phyloP scores from a whole-genome alignment of 2,113 vertebrate species.

The Verasper variegatus region DNA sequence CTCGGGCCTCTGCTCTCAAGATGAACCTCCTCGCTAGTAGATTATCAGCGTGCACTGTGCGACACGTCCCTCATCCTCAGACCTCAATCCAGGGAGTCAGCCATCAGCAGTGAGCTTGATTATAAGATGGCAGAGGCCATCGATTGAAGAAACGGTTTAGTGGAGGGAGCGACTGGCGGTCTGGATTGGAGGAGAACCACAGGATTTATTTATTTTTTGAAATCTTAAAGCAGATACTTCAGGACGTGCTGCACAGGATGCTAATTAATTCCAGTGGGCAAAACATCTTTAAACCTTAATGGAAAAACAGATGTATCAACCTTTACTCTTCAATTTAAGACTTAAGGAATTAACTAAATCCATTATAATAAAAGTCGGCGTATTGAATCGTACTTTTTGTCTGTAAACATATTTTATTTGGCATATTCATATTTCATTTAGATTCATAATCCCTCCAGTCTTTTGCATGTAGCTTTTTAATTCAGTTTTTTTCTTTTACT shows the following conservation, averaged over 20 bases:
- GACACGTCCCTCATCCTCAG: slow-evolving; percentile 35
- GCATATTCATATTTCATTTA: slow-evolving; percentile 24
- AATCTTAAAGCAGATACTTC: slow-evolving; percentile 6
- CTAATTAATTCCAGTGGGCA: slow-evolving; percentile 21
- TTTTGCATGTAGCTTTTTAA: slow-evolving; percentile 35
- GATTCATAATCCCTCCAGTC: slow-evolving; percentile 21
- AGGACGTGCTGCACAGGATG: slow-evolving; percentile 1
- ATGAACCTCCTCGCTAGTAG: slow-evolving; percentile 10
- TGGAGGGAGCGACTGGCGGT: slow-evolving; percentile 28
- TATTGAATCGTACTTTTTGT: slow-evolving; percentile 12
- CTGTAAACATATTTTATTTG: not conserved
- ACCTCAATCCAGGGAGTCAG: slow-evolving; percentile 33
- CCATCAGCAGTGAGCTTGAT: slow-evolving; percentile 62
- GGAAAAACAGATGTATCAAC: not conserved
- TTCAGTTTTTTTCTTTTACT: not conserved
- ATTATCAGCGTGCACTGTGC: slow-evolving; percentile 36
- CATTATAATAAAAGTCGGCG: not conserved
- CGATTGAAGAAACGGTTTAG: slow-evolving; percentile 26
- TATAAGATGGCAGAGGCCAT: slow-evolving; percentile 34
- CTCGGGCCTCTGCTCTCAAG: not conserved
- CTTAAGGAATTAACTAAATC: not conserved
- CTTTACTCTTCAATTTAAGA: not conserved
- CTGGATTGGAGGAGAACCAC: slow-evolving; percentile 17
- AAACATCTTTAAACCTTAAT: not conserved
- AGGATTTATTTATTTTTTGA: slow-evolving; percentile 18